Evolutionary conservation across 2,113 vertebrate genomes (phyloP), one percentile per base, ranked within the genome.

Genomic region (Gallinago jamesoni): DNA sequence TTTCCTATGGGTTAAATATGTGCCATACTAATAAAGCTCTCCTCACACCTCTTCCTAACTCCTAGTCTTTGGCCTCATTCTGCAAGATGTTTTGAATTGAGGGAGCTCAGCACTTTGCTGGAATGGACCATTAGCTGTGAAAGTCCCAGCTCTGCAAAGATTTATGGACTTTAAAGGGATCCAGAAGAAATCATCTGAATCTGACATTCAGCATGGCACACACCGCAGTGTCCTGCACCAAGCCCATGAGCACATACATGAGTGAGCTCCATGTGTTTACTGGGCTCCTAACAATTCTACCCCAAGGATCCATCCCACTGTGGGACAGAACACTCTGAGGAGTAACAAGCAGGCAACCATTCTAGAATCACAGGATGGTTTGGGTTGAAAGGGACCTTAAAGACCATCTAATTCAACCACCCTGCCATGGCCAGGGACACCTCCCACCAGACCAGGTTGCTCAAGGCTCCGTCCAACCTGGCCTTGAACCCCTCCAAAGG

Each of bases 1-100:
- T 96, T 97, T 93, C 84, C 96, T 91, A 30, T 56, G 67, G 84
- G 91, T 96, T 95, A 97, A 96, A 96, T 94, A 94, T 23, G 77
- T 94, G 92, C 91, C 70, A 76, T 66, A 19, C 74, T 39, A 92
- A 94, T 96, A 97, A 96, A 96, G 94, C 55, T 94, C 90, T 89
- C 69, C 91, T 94, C 86, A 94, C 92, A 92, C 96, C 93, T 96
- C 87, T 79, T 93, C 91, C 81, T 43, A 76, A 10, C 67, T 79
- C 66, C 9, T 14, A 88, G 62, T n/a, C 87, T 53, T 79, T 62
- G 89, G 93, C 69, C 77, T 93, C 89, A 85, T 93, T 92, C 96
- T 96, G 90, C 84, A 85, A 78, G 88, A 63, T 90, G 94, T 27
- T 90, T 94, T 47, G 91, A 66, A 50, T 66, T n/a, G 92, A 59